Conservation (phyloP, 30 jellyfish, hydroid and myxozoan species). For the Turritopsis dohrnii region DNA sequence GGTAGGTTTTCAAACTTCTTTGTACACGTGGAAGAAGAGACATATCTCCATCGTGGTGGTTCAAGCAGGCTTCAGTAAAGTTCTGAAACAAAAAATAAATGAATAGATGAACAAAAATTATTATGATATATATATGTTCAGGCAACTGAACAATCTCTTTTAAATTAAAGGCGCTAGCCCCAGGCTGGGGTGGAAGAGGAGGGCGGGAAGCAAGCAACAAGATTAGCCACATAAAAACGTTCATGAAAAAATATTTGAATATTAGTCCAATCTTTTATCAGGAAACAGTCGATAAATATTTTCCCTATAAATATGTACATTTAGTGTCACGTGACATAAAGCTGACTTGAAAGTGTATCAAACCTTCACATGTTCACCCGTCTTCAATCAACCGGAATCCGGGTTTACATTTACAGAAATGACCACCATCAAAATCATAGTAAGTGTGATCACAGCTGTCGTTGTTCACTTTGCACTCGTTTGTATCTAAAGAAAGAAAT, state of each 20-base stretch:
- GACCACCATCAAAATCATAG: constrained; percentile 79
- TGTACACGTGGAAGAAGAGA: constrained; percentile 65
- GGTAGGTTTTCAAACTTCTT: constrained; percentile 62
- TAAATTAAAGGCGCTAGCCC: no score
- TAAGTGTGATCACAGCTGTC: constrained; percentile 93
- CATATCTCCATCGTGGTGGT: constrained; percentile 55
- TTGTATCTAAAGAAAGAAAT: constrained; percentile 40
- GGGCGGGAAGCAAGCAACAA: no score
- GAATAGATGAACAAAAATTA: background rate
- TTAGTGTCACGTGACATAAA: background rate
- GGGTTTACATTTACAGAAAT: constrained; percentile 60
- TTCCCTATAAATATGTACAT: background rate
- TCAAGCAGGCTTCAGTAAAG: constrained; percentile 65
- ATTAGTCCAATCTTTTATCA: no score
- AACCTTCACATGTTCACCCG: constrained; percentile 87
- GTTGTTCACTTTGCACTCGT: constrained; percentile 66
- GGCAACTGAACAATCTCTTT: no score
- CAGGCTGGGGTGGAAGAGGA: no score
- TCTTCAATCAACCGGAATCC: constrained; percentile 80
- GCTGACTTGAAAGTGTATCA: background rate
- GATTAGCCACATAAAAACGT: no score
- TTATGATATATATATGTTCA: no score
- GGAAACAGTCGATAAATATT: background rate
- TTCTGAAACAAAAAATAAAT: constrained; percentile 39
- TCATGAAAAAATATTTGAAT: no score